phyloP scores from a whole-genome alignment of 2,888 invertebrate species.

The Melinaea menophilus region DNA sequence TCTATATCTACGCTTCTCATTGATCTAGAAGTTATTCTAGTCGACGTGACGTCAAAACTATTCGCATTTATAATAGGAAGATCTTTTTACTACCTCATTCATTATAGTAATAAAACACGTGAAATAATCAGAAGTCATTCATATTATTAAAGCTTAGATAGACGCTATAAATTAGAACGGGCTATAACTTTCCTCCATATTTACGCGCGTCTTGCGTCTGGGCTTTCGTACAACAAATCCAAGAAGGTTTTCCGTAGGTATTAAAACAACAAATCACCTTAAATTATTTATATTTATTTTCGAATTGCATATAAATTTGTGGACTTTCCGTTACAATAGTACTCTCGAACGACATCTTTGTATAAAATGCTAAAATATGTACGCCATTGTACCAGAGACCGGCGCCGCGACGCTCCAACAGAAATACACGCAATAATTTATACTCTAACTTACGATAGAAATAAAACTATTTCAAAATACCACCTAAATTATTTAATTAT shows the following conservation, averaged over 20 bases:
- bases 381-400: slow-evolving; percentile 69
- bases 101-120: too few species aligned
- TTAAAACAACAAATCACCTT: slow-evolving; percentile 49
- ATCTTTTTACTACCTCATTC: too few species aligned
- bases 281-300: slow-evolving; percentile 75
- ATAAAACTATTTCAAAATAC: slow-evolving; percentile 70
- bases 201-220: too few species aligned
- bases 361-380: slow-evolving; percentile 74
- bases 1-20: too few species aligned
- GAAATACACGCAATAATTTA: slow-evolving; percentile 77
- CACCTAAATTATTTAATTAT: slow-evolving; percentile 63
- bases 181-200: too few species aligned
- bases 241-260: neutral
- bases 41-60: too few species aligned
- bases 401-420: slow-evolving; percentile 62
- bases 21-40: too few species aligned
- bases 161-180: too few species aligned
- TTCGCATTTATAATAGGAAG: too few species aligned
- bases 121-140: too few species aligned
- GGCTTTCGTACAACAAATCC: too few species aligned
- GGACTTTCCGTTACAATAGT: slow-evolving; percentile 78
- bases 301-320: slow-evolving; percentile 78
- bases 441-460: slow-evolving; percentile 64
- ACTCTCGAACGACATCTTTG: slow-evolving; percentile 72
- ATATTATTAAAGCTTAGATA: too few species aligned